A percentile compares a stretch with the other conserved stretches of the same genome.
Conservation (phyloP, 2,113 vertebrate species). For the Candoia aspera region DNA sequence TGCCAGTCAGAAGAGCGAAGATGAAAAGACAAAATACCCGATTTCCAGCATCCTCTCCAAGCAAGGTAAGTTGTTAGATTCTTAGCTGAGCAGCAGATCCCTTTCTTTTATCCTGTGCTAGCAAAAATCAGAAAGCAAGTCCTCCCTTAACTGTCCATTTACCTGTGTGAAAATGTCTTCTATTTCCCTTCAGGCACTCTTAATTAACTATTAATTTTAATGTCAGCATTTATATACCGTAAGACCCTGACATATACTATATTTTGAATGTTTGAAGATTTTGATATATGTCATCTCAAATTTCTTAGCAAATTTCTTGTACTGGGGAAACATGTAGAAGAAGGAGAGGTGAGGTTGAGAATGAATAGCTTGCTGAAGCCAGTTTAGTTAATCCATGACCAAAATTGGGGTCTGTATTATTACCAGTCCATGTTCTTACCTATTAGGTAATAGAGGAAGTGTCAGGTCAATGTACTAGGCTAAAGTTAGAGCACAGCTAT, state of each 20-base stretch:
- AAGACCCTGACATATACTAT: background rate
- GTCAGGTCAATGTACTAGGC: too few relatives aligned
- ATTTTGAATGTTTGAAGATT: background rate
- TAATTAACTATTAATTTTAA: slow-evolving; percentile 17
- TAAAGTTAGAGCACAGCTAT: too few relatives aligned
- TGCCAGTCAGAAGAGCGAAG: background rate
- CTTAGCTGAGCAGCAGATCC: background rate
- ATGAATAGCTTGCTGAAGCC: too few relatives aligned
- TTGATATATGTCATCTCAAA: too few relatives aligned
- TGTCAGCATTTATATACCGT: background rate
- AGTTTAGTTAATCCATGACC: too few relatives aligned
- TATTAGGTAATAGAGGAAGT: too few relatives aligned
- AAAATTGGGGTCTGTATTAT: too few relatives aligned
- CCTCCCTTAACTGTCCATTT: background rate
- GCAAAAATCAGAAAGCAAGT: accelerated
- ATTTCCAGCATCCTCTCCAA: background rate
- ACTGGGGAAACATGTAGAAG: too few relatives aligned
- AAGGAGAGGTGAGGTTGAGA: too few relatives aligned
- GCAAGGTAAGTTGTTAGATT: slow-evolving; percentile 49
- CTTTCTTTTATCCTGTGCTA: background rate
- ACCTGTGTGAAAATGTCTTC: background rate
- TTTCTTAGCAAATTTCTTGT: too few relatives aligned
- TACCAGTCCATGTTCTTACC: too few relatives aligned
- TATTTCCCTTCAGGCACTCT: background rate
- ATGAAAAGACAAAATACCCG: slow-evolving; percentile 25